Evolutionary conservation across 1,140 invertebrate species (phyloP).

Genomic region (Drosophila saltans): DNA sequence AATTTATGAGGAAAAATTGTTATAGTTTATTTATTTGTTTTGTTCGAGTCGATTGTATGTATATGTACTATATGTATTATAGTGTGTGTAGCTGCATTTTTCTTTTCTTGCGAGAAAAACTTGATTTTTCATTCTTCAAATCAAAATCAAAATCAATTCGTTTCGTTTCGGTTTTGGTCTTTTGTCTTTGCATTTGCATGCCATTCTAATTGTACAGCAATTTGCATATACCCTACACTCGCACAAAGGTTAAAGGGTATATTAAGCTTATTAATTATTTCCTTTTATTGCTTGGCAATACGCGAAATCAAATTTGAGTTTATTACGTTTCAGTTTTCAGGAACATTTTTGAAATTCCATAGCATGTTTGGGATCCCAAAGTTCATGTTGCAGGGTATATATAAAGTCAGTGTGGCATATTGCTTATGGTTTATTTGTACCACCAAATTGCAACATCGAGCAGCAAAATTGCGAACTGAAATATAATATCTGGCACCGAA

Average conservation of each 20-base stretch:
- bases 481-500: conserved; percentile 26
- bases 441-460: conserved; percentile 3
- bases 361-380: too few species aligned
- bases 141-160: conserved; percentile 11
- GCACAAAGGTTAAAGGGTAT: neutral
- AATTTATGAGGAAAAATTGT: conserved; percentile 78
- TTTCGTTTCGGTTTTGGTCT: neutral
- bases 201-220: conserved; percentile 4
- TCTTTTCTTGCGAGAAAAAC: neutral
- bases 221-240: neutral
- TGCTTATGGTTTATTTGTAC: neutral
- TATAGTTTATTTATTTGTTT: conserved; percentile 43
- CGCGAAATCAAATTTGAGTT: too few species aligned
- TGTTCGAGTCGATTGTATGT: neutral
- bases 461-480: conserved; percentile 17
- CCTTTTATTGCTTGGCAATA: too few species aligned
- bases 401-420: neutral
- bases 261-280: neutral
- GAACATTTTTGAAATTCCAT: too few species aligned
- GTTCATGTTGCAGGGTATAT: neutral
- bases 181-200: conserved; percentile 2
- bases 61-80: neutral
- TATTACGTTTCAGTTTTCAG: too few species aligned
- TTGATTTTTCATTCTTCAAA: conserved; percentile 3
- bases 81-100: neutral